Percentiles rank a stretch among this genome's conserved stretches.
These are phyloP conservation scores for Cyrtonyx montezumae DNA, from an alignment of 2,113 vertebrate species.

Conservation along the genomic window DNA sequence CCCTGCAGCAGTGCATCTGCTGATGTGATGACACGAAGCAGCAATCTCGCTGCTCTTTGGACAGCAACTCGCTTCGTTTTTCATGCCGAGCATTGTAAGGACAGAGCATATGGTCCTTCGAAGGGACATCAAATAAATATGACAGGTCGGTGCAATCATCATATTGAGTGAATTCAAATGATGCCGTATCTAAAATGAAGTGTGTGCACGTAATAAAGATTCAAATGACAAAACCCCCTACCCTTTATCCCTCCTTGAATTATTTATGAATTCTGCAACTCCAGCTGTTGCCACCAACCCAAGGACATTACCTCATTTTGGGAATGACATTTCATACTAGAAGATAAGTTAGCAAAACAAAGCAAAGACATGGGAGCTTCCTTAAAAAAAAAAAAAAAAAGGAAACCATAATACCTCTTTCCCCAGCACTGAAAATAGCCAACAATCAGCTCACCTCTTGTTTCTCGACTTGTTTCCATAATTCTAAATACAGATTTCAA, in stretches of 20 bases:
- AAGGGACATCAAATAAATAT: conserved; percentile 66
- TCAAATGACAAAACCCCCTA: conserved; percentile 24
- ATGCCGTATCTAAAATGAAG: conserved; percentile 54
- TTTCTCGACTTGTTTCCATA: conserved; percentile 26
- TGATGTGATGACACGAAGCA: background rate
- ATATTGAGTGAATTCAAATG: conserved; percentile 56
- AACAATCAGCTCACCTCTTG: background rate
- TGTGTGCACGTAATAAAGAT: conserved; percentile 58
- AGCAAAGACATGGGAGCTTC: background rate
- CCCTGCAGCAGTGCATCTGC: background rate
- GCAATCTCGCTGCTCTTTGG: background rate
- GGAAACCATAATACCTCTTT: background rate
- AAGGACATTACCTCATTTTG: conserved; percentile 61
- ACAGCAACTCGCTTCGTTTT: conserved; percentile 21
- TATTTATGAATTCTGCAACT: conserved; percentile 61
- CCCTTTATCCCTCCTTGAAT: conserved; percentile 56
- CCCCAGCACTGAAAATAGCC: background rate
- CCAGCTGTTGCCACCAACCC: conserved; percentile 67
- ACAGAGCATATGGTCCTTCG: conserved; percentile 65
- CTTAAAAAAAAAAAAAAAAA: background rate
- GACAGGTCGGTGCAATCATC: conserved; percentile 64
- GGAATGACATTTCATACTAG: conserved; percentile 44
- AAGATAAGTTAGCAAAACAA: conserved; percentile 22
- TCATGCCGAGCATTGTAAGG: background rate
- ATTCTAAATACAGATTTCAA: conserved; percentile 14